Evolutionary conservation across 2,113 vertebrate genomes (phyloP).

Genomic region (Centropus bengalensis): DNA sequence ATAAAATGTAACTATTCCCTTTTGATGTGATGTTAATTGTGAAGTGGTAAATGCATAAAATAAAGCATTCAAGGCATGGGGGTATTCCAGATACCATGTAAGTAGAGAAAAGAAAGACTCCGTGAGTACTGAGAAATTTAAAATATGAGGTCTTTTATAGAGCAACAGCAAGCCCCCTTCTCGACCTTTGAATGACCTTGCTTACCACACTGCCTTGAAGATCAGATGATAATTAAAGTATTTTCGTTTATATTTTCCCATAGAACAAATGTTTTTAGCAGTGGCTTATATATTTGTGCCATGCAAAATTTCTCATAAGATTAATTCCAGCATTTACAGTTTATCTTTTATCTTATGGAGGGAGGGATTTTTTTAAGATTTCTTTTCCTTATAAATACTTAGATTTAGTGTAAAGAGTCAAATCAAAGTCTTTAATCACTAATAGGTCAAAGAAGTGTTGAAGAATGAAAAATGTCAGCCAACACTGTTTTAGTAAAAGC

Average conservation of each 20-base stretch:
- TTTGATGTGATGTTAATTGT: neutral
- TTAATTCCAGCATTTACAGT: neutral
- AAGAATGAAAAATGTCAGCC: slow-evolving; percentile 30
- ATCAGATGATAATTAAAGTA: neutral
- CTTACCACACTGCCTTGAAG: neutral
- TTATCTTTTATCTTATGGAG: neutral
- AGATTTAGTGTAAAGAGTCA: slow-evolving; percentile 41
- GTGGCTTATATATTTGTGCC: neutral
- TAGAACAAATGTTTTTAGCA: neutral
- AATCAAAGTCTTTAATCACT: slow-evolving; percentile 59
- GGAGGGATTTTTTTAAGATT: neutral
- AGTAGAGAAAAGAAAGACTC: neutral
- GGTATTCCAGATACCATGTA: neutral
- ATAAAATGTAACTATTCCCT: neutral
- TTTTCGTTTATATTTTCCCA: neutral
- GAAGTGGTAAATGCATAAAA: neutral
- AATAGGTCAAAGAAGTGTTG: slow-evolving; percentile 57
- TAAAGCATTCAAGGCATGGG: neutral
- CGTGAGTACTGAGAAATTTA: neutral
- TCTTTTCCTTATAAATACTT: slow-evolving; percentile 10
- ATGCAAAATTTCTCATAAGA: neutral
- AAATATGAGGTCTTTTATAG: neutral
- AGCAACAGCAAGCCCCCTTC: neutral
- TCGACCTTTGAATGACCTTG: rapidly evolving
- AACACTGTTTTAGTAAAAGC: slow-evolving; percentile 37